Evolutionary conservation across 2,888 invertebrate species (phyloP), one percentile per base, ranked within the genome.

Genomic region (Spilosoma lubricipeda): DNA sequence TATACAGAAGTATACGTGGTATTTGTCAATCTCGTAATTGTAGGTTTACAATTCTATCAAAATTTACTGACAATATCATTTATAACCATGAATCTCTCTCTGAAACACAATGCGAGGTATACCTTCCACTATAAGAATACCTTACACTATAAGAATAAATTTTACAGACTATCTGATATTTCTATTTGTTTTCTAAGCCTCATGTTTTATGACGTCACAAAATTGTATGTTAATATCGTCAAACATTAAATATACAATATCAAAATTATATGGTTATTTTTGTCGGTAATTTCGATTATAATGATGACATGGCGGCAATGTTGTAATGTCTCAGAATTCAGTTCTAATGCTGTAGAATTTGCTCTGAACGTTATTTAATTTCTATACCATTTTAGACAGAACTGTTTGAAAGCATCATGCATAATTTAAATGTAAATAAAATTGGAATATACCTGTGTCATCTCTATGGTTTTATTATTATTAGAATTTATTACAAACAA

Each of bases 381-480:
- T 48, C 4, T 48, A 48, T 48, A 20, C 3, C 1, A 23, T n/a
- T n/a, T 56, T 11, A 56, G 56, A n/a, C 9, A n/a, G 23, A 56
- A n/a, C n/a, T 70, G 20, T 80, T 73, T 67, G 42, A 67, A 68
- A 73, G 69, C 23, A 67, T 39, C 63, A 56, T 77, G 33, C 56
- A 70, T 72, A 73, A 67, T 78, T 56, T 69, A 56, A 42, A 71
- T 52, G 33, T 65, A 66, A 23, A 20, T 8, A 23, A 20, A 52
- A 23, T 39, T 65, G 4, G 27, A n/a, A 30, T 23, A 36, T 23
- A 5, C n/a, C n/a, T n/a, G n/a, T 59, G 15, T 59, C 27, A 15
- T 15, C 27, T 30, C 27, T 59, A 59, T 27, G 3, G 13, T 59
- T 27, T 48, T 27, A 27, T 27, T 59, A 27, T 11, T 27, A 59